Conservation (phyloP, 2,888 invertebrate species). For the Diogma glabrata region DNA sequence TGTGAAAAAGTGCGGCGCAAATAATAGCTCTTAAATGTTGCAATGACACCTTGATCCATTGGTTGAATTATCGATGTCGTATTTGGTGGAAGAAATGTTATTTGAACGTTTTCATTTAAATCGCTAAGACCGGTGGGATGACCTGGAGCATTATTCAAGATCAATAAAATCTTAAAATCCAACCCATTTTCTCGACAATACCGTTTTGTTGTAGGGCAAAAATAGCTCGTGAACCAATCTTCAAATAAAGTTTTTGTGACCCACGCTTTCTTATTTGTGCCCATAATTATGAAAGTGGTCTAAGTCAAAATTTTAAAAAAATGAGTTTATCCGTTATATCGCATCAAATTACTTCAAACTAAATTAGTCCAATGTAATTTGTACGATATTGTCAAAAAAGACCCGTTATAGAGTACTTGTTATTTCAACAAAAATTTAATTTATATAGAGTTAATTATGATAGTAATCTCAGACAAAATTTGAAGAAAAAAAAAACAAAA, state of each 20-base stretch:
- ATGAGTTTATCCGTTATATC: too few species aligned
- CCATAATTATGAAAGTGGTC: too few species aligned
- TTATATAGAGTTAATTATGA: too few species aligned
- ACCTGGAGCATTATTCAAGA: conserved; percentile 21
- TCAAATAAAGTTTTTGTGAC: conserved; percentile 18
- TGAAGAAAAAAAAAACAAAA: too few species aligned
- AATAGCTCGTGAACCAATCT: conserved; percentile 20
- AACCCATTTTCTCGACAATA: conserved; percentile 19
- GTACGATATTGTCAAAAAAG: too few species aligned
- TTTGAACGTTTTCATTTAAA: too few species aligned
- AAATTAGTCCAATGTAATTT: too few species aligned
- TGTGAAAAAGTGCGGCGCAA: background rate
- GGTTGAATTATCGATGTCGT: background rate
- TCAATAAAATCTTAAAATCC: conserved; percentile 18
- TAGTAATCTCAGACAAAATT: too few species aligned
- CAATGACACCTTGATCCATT: background rate
- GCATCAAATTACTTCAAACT: too few species aligned
- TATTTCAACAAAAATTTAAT: too few species aligned
- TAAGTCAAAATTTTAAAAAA: too few species aligned
- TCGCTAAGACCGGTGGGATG: conserved; percentile 17
- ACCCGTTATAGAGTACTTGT: too few species aligned
- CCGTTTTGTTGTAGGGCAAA: conserved; percentile 18
- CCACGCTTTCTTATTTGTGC: conserved; percentile 23
- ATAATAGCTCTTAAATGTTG: background rate
- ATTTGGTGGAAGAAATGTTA: background rate